Evolutionary conservation across 2,888 invertebrate species (phyloP).

Genomic region (Cryptus viduatorius): DNA sequence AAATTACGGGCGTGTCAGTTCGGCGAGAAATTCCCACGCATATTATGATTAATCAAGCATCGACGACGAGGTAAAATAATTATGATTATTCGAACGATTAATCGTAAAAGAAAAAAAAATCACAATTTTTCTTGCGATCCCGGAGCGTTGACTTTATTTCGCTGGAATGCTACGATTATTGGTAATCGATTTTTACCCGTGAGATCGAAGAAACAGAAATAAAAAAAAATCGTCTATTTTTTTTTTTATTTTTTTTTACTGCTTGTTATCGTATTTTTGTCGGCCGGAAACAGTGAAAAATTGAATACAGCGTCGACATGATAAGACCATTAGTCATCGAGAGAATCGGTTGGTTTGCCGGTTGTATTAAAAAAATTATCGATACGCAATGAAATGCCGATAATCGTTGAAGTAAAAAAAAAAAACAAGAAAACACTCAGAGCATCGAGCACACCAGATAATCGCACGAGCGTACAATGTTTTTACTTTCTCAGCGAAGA

Average conservation of each 20-base stretch:
- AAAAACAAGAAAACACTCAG: conserved; percentile 1
- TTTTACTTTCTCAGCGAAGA: conserved; percentile 32
- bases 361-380: neutral
- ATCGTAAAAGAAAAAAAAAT: neutral
- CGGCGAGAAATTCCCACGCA: conserved; percentile 46
- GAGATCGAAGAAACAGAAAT: neutral
- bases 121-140: neutral
- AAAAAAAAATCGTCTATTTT: neutral
- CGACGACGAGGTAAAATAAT: neutral
- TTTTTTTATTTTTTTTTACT: neutral
- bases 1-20: conserved; percentile 46
- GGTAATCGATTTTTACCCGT: neutral
- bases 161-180: neutral
- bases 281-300: neutral
- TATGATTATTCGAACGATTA: conserved; percentile 36
- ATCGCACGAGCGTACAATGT: neutral
- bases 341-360: neutral
- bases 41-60: conserved; percentile 37
- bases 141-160: neutral
- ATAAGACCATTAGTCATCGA: neutral
- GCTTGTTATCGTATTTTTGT: neutral
- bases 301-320: neutral
- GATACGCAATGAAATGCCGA: neutral
- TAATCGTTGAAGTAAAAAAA: conserved; percentile 1
- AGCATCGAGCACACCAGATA: neutral